Percentiles rank a stretch among this genome's conserved stretches.
phyloP scores from a whole-genome alignment of 2,797 vertebrate genomes.

The Huso huso region DNA sequence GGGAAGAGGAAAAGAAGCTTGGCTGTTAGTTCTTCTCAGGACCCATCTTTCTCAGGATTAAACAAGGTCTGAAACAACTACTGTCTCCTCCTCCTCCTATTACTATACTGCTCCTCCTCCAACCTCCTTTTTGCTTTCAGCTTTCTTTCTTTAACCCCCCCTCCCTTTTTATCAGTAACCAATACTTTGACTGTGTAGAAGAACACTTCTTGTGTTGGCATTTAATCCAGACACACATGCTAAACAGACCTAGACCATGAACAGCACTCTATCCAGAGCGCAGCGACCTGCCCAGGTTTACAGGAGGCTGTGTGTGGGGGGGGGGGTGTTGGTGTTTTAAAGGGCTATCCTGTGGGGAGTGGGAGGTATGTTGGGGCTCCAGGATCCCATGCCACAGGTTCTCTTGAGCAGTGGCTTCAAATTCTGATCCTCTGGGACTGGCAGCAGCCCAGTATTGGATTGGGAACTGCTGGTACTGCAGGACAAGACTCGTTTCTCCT shows the following conservation, averaged over 20 bases:
- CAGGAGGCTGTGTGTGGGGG: conserved; percentile 5
- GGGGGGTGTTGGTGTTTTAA: not conserved
- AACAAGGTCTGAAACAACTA: conserved; percentile 98
- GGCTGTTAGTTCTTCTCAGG: conserved; percentile 99
- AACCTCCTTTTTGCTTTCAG: conserved; percentile 59
- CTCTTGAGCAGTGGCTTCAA: too few species aligned
- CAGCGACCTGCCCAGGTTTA: conserved; percentile 11
- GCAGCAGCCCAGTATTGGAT: too few species aligned
- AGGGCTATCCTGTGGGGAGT: too few species aligned
- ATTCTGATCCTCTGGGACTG: too few species aligned
- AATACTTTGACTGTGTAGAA: conserved; percentile 10
- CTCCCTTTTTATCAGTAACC: conserved; percentile 37
- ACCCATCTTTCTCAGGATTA: conserved; percentile 99
- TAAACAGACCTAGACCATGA: conserved; percentile 54
- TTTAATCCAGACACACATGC: conserved; percentile 85
- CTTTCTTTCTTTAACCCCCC: conserved; percentile 39
- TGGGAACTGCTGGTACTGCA: too few species aligned
- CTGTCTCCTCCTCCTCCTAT: conserved; percentile 88
- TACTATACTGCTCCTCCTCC: conserved; percentile 58
- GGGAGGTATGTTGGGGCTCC: too few species aligned
- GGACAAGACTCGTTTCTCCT: too few species aligned
- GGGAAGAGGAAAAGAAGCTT: conserved; percentile 99
- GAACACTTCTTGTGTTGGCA: conserved; percentile 55
- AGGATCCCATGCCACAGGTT: too few species aligned
- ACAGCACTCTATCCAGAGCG: conserved; percentile 25